Base-by-base conservation (phyloP, 1,140 invertebrate genomes). In the Neodiprion virginianus region DNA sequence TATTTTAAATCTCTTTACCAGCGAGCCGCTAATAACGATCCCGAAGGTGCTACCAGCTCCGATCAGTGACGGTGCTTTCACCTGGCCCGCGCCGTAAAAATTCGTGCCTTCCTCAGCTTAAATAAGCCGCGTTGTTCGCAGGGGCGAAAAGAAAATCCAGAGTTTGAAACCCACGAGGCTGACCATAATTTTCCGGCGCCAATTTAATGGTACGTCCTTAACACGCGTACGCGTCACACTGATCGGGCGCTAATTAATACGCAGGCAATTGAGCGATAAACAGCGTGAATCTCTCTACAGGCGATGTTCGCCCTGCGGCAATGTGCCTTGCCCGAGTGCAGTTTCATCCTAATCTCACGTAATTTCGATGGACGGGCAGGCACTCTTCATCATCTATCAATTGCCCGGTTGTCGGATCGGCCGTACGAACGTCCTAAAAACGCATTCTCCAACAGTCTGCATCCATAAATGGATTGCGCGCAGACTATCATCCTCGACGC, bases 311-410 rank as follows among this genome's bases (percentile, higher is more conserved):
- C 53, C 53, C 11, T 2, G 53, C 53, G 53, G 53, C 53, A 61
- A 61, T 61, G 11, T 61, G 11, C 53, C 11, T 61, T 61, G n/a
- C 53, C 11, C 53, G 28, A 40, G 28, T 40, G 28, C 53, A 61
- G 53, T 61, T 61, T 61, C 53, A 61, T 61, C 53, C 53, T 61
- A 61, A 61, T 61, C 53, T 61, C 53, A 61, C 53, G 8, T 61
- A 61, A 61, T 61, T 14, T 11, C 8, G 53, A 61, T 17, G 8
- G 53, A 61, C 53, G 11, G 53, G 5, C n/a, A 12, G 53, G 4
- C 53, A 12, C n/a, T 40, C 28, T 40, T 5, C 28, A 40, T 40
- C 28, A 40, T 40, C 28, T 40, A 40, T 40, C 28, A 40, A 40
- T 40, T 40, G 28, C 28, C 28, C 28, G 5, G 7, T 61, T 61